Conservation (phyloP, 2,797 vertebrate species). For the Carcharodon carcharias region DNA sequence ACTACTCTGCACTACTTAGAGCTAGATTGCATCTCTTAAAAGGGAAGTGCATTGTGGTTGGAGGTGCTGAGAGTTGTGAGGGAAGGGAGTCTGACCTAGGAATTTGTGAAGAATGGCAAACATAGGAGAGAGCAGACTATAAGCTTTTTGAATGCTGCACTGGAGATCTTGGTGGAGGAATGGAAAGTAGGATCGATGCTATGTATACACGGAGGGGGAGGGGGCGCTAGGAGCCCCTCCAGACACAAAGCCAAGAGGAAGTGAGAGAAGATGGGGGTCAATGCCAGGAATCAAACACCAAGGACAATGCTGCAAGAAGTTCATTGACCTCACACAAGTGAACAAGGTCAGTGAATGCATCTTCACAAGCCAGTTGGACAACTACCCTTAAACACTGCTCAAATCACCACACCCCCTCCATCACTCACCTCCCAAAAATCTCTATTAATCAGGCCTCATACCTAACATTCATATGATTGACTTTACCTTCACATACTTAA, state of each 20-base stretch:
- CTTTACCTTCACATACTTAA: background rate
- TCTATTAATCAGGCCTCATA: background rate
- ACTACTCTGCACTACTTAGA: background rate
- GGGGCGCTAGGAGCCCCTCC: too few relatives aligned
- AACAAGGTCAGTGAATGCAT: background rate
- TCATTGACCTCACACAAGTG: background rate
- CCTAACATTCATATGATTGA: too few relatives aligned
- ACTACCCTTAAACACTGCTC: background rate
- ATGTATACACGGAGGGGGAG: too few relatives aligned
- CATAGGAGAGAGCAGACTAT: background rate
- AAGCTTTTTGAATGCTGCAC: background rate
- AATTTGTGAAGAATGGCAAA: background rate
- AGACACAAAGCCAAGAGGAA: background rate
- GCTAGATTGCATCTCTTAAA: background rate
- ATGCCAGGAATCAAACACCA: background rate
- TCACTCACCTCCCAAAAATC: background rate
- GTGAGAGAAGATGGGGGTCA: background rate
- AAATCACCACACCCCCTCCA: background rate
- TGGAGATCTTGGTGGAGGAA: background rate
- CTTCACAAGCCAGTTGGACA: background rate
- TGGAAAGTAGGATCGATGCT: background rate
- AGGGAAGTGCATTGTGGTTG: background rate
- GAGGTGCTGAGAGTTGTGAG: background rate
- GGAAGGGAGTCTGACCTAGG: too few relatives aligned
- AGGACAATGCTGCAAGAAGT: background rate